Percentiles rank a stretch among this genome's conserved stretches.
Evolutionary conservation across 2,888 invertebrate genomes (phyloP).

Genomic region (Drosophila multiciliata): DNA sequence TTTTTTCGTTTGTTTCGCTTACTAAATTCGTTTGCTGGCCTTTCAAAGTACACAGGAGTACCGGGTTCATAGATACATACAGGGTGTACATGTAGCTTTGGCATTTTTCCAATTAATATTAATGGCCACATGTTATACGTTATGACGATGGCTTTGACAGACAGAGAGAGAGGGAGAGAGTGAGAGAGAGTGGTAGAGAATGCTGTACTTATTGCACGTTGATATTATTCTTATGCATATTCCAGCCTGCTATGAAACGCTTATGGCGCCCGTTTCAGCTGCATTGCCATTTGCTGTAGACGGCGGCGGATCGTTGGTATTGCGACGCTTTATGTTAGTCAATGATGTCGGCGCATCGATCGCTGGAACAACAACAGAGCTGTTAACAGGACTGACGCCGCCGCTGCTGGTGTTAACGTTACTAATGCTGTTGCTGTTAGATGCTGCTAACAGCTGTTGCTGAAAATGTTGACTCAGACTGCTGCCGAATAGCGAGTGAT

Average conservation of each 20-base stretch:
- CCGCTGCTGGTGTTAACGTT: constrained; percentile 72
- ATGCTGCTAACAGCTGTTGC: constrained; percentile 75
- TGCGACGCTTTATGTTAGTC: constrained; percentile 57
- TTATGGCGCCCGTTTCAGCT: constrained; percentile 83
- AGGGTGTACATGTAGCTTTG: constrained; percentile 36
- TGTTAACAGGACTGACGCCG: constrained; percentile 32
- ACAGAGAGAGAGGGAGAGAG: constrained; percentile 9
- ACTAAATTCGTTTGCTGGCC: constrained; percentile 6
- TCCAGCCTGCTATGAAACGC: constrained; percentile 82
- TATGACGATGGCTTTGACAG: constrained; percentile 51
- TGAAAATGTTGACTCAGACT: constrained; percentile 83
- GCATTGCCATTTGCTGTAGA: constrained; percentile 43
- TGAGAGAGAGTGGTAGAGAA: constrained; percentile 15
- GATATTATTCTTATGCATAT: constrained; percentile 5
- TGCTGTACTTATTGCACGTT: constrained; percentile 51
- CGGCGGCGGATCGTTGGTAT: constrained; percentile 51
- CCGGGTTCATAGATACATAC: constrained; percentile 8
- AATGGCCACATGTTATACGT: constrained; percentile 57
- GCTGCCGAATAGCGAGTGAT: constrained; percentile 67
- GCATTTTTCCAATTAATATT: constrained; percentile 50
- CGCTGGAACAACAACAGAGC: background rate
- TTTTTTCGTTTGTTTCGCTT: constrained; percentile 4
- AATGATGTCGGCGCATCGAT: constrained; percentile 44
- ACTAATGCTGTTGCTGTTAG: constrained; percentile 65
- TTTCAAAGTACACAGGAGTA: background rate